Evolutionary conservation across 1,140 invertebrate genomes (phyloP), one percentile per base, ranked within the genome.

Genomic region (Acyrthosiphon pisum): DNA sequence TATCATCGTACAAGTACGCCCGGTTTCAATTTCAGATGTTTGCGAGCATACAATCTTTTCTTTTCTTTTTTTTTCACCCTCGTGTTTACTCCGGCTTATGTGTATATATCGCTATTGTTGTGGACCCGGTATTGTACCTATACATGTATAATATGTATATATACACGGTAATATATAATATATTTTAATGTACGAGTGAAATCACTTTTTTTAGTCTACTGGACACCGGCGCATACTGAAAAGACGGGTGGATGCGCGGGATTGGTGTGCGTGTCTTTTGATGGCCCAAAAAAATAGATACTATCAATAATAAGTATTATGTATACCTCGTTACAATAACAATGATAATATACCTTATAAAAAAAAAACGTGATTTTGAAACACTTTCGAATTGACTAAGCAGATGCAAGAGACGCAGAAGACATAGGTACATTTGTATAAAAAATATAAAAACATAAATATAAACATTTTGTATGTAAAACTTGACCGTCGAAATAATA

Each of bases 21-120:
- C 30, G 91, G 91, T 92, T 81, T 92, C 76, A 30, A 92, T 92
- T 92, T 92, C 91, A 83, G n/a, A 92, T 84, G 44, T 92, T 50
- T 91, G 81, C 44, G 0, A 9, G 44, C 50, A 90, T 53, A 53
- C n/a, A 23, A 76, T 76, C 60, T 76, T 76, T 76, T 56, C 37
- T 46, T 68, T n/a, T 91, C 56, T 76, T 68, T 76, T 44, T 68
- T 46, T 76, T 44, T 46, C 35, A 48, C n/a, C 50, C 91, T 81
- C 91, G 83, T 41, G 56, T 37, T 30, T 50, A 83, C 46, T 92
- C 68, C 68, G 30, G 44, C 68, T 83, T 91, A 76, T 44, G 60
- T 83, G 22, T 81, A 46, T 35, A 81, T 48, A 90, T 41, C 37
- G 22, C 60, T 48, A 91, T 91, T 91, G 60, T 91, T 81, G 44